These are phyloP conservation scores for Orchesella cincta DNA, from an alignment of 1,140 invertebrate species.

Conservation along the genomic window DNA sequence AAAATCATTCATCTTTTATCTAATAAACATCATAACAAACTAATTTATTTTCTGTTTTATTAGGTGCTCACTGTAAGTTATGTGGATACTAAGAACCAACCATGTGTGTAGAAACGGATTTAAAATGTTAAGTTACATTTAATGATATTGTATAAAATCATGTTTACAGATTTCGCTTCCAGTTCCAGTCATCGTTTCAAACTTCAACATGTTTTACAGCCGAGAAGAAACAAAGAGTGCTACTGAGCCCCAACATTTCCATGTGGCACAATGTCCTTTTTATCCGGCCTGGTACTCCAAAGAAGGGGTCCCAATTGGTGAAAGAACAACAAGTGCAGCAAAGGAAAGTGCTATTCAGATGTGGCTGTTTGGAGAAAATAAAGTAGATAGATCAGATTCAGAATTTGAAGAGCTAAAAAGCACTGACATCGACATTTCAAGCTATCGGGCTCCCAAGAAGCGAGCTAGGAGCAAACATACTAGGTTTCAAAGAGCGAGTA, in stretches of 20 bases:
- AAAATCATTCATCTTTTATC: neutral
- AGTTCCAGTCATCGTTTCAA: conserved; percentile 12
- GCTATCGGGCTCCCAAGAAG: too few species aligned
- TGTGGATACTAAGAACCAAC: neutral
- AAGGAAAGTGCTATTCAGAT: neutral
- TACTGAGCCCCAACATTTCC: neutral
- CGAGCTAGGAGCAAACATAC: too few species aligned
- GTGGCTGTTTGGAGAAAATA: neutral
- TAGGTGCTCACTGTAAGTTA: neutral
- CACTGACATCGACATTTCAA: too few species aligned
- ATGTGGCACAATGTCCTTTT: conserved; percentile 8
- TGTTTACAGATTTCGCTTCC: conserved; percentile 40
- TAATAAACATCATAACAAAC: too few species aligned
- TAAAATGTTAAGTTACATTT: neutral
- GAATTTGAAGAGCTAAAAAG: neutral
- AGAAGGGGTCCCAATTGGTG: neutral
- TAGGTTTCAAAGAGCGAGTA: too few species aligned
- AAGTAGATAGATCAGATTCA: neutral
- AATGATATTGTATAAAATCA: neutral
- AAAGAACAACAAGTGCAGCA: neutral
- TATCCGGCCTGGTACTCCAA: conserved; percentile 9
- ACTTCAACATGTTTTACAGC: conserved; percentile 21
- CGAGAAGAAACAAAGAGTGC: neutral
- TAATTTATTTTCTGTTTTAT: neutral
- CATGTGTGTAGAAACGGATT: neutral